Evolutionary conservation across 2,113 vertebrate species (phyloP), one percentile per base, ranked within the genome.

Genomic region (Montifringilla adamsi): DNA sequence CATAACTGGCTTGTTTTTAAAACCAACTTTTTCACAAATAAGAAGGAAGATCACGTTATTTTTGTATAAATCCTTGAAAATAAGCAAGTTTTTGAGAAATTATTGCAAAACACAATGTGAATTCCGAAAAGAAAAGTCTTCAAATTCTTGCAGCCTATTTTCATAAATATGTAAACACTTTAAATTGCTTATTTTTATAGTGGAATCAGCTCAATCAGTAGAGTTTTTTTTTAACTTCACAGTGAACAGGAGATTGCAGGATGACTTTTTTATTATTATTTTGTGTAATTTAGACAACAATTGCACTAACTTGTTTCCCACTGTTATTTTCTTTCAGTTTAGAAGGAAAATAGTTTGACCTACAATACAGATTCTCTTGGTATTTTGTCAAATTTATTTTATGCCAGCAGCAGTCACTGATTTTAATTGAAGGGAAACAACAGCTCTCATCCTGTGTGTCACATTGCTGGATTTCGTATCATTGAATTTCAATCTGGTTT

Each of bases 391-490:
- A 90, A 93, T 92, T 96, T 97, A 78, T 87, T 94, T 94, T 87
- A 94, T 1, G 81, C 92, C 94, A 96, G 93, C 60, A 97, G 92
- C 83, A 97, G 82, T 97, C 87, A n/a, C 87, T 53, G 59, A 93
- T 96, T 98, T 98, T 97, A 98, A 98, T 96, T 97, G 97, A 98
- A 97, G 82, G 69, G 94, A 82, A 92, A 94, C 93, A 98, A 89
- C 58, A 92, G 53, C 82, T 95, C 94, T 95, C 92, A 96, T 96
- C 82, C 39, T 96, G 87, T 79, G 73, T 97, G 97, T 97, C 93
- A 96, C 94, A 92, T 85, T 94, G 84, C 93, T 96, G 83, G 77
- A 95, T 97, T 97, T 96, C 78, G 33, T 97, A 94, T 95, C 94
- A 76, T 4, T 97, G 95, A 96, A 97, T 97, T 98, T 97, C 96